Evolutionary conservation across 2,797 vertebrate species (phyloP).

Genomic region (Catamblyrhynchus diadema): DNA sequence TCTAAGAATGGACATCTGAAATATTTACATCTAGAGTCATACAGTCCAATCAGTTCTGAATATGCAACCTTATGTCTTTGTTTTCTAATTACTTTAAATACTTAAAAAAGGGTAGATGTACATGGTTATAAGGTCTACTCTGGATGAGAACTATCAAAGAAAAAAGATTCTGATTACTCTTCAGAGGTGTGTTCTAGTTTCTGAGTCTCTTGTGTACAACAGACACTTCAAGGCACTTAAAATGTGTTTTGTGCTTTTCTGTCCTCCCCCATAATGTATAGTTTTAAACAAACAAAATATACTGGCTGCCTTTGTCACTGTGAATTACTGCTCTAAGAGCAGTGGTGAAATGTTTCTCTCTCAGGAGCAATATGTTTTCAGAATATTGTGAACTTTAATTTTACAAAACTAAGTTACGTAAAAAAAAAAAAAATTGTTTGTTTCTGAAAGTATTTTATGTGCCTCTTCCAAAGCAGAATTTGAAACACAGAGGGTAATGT

Average conservation of each 20-base stretch:
- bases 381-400: slow-evolving; percentile 53
- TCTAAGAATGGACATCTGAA: not conserved
- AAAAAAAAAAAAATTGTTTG: slow-evolving; percentile 7
- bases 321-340: slow-evolving; percentile 50
- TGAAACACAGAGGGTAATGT: slow-evolving; percentile 26
- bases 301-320: slow-evolving; percentile 53
- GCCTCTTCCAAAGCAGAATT: slow-evolving; percentile 46
- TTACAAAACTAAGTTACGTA: slow-evolving; percentile 26
- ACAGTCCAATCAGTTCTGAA: not conserved
- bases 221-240: slow-evolving; percentile 43
- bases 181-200: not conserved
- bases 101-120: not conserved
- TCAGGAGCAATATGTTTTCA: slow-evolving; percentile 50
- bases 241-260: slow-evolving; percentile 26
- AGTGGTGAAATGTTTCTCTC: slow-evolving; percentile 53
- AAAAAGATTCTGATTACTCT: not conserved
- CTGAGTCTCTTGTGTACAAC: slow-evolving; percentile 3
- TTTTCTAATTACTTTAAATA: not conserved
- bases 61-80: not conserved
- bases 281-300: slow-evolving; percentile 48
- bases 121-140: not conserved
- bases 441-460: slow-evolving; percentile 51
- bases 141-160: not conserved
- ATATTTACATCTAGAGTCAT: not conserved
- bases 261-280: slow-evolving; percentile 9